phyloP scores from a whole-genome alignment of 2,888 invertebrate species.

The Apomyelois bistriatella region DNA sequence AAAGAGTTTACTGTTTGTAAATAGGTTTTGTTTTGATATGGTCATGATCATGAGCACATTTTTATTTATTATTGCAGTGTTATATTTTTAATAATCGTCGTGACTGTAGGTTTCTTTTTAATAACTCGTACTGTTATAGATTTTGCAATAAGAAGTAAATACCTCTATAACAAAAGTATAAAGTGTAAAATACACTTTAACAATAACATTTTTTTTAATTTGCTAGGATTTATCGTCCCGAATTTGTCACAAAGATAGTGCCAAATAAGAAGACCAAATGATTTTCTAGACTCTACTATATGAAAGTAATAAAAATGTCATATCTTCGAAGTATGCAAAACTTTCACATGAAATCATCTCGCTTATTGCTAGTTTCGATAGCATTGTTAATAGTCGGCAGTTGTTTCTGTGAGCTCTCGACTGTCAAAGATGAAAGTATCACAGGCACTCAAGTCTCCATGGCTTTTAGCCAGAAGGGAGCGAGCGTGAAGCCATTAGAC shows the following conservation, averaged over 20 bases:
- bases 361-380: constrained; percentile 41
- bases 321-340: constrained; percentile 29
- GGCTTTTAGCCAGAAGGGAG: constrained; percentile 38
- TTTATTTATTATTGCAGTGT: too few relatives aligned
- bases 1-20: constrained; percentile 17
- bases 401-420: constrained; percentile 43
- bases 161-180: too few relatives aligned
- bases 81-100: too few relatives aligned
- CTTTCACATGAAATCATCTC: constrained; percentile 27
- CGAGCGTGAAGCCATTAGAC: constrained; percentile 49
- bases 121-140: too few relatives aligned
- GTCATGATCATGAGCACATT: too few relatives aligned
- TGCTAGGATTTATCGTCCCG: constrained; percentile 28
- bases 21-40: too few relatives aligned
- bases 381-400: constrained; percentile 49
- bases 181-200: too few relatives aligned
- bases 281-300: constrained; percentile 16
- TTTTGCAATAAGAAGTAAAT: too few relatives aligned
- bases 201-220: constrained; percentile 19
- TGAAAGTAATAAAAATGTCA: constrained; percentile 15
- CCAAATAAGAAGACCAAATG: constrained; percentile 29
- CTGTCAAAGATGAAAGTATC: constrained; percentile 42
- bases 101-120: too few relatives aligned
- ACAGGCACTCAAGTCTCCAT: constrained; percentile 45
- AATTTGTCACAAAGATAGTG: constrained; percentile 30